Percentiles rank a stretch among this genome's conserved stretches.
Conservation (phyloP, 2,797 vertebrate species). For the Sebastes hubbsi region DNA sequence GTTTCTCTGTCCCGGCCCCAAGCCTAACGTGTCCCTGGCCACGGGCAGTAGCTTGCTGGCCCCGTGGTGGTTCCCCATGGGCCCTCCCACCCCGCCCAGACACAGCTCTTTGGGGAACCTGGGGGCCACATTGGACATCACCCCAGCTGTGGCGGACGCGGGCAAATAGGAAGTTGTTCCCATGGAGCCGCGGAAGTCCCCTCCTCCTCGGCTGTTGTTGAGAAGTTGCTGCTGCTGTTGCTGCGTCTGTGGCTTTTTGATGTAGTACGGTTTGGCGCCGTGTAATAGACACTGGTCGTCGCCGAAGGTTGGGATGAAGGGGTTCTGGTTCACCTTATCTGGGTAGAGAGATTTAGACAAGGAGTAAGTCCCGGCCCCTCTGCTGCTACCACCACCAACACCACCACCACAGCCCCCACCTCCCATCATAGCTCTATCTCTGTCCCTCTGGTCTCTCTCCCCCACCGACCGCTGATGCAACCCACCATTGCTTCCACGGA, state of each 20-base stretch:
- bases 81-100: constrained; percentile 75
- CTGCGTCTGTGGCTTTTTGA: constrained; percentile 90
- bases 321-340: constrained; percentile 99
- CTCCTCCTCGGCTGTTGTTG: constrained; percentile 90
- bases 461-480: constrained; percentile 84
- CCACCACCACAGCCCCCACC: constrained; percentile 80
- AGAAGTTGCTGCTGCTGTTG: constrained; percentile 88
- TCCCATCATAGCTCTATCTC: constrained; percentile 85
- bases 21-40: constrained; percentile 82
- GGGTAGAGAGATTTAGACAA: constrained; percentile 99
- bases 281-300: constrained; percentile 99
- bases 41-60: constrained; percentile 79
- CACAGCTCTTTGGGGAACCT: constrained; percentile 85
- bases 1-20: constrained; percentile 84
- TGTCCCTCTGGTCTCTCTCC: constrained; percentile 85
- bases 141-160: constrained; percentile 91
- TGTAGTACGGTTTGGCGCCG: constrained; percentile 98
- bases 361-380: constrained; percentile 92
- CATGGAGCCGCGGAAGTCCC: constrained; percentile 91
- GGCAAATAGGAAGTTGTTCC: constrained; percentile 90
- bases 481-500: constrained; percentile 81
- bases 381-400: constrained; percentile 70
- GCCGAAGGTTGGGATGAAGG: constrained; percentile 99
- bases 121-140: constrained; percentile 94
- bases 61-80: constrained; percentile 93